Evolutionary conservation across 2,113 vertebrate genomes (phyloP).

Genomic region (Gasterosteus nipponicus): DNA sequence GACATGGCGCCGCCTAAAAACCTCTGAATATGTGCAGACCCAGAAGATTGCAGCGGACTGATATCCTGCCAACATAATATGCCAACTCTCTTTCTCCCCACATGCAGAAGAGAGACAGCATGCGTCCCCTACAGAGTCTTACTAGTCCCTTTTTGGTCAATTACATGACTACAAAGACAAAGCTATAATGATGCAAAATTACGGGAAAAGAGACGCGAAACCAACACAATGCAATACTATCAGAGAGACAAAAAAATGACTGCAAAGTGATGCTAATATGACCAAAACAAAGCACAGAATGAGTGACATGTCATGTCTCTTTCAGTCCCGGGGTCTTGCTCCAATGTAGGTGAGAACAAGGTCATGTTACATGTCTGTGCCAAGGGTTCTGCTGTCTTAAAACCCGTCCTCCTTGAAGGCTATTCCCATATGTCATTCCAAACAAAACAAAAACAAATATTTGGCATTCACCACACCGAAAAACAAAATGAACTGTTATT

Average conservation of each 20-base stretch:
- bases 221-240: neutral
- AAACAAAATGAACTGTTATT: neutral
- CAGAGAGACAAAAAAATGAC: neutral
- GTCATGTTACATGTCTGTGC: neutral
- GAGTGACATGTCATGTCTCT: neutral
- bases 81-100: conserved; percentile 13
- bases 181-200: neutral
- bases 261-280: neutral
- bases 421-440: neutral
- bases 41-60: conserved; percentile 27
- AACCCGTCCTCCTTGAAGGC: neutral
- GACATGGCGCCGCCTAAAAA: conserved; percentile 41
- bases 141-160: conserved; percentile 1
- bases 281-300: neutral
- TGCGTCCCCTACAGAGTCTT: neutral
- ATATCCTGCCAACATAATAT: conserved; percentile 26
- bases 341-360: neutral
- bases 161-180: neutral
- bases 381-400: neutral
- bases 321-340: neutral
- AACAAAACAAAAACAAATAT: too few species aligned
- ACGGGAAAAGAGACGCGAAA: neutral
- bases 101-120: neutral
- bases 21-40: conserved; percentile 44
- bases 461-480: too few species aligned